Conservation (phyloP, 2,888 invertebrate species). For the Empis stercorea region DNA sequence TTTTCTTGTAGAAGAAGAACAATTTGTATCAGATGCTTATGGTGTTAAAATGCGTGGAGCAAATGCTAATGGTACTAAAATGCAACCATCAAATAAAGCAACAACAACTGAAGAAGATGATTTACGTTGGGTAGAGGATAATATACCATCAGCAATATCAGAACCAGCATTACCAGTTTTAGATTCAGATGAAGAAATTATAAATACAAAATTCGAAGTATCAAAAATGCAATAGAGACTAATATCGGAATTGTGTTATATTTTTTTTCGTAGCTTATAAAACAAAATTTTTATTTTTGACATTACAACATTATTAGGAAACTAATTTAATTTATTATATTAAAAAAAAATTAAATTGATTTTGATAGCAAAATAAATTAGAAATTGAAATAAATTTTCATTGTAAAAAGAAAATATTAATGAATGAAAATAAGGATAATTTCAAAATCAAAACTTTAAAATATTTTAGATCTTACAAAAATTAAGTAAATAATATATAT, state of each 20-base stretch:
- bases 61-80: constrained; percentile 37
- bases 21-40: constrained; percentile 75
- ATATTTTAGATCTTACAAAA: no score
- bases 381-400: no score
- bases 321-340: no score
- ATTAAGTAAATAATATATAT: no score
- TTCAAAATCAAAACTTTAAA: no score
- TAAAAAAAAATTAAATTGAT: no score
- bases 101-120: constrained; percentile 55
- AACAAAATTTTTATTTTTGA: no score
- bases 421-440: no score
- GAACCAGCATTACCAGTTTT: constrained; percentile 57
- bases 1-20: constrained; percentile 61
- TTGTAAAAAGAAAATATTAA: no score
- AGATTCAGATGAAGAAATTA: constrained; percentile 70
- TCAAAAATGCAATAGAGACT: constrained; percentile 68
- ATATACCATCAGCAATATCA: constrained; percentile 66
- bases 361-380: no score
- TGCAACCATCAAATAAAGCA: constrained; percentile 24
- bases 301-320: no score
- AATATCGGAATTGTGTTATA: neutral
- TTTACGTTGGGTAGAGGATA: constrained; percentile 86
- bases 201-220: constrained; percentile 74
- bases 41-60: constrained; percentile 62
- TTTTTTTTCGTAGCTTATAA: no score